Evolutionary conservation across 1,140 invertebrate genomes (phyloP).

Genomic region (Drosophila ercepeae): DNA sequence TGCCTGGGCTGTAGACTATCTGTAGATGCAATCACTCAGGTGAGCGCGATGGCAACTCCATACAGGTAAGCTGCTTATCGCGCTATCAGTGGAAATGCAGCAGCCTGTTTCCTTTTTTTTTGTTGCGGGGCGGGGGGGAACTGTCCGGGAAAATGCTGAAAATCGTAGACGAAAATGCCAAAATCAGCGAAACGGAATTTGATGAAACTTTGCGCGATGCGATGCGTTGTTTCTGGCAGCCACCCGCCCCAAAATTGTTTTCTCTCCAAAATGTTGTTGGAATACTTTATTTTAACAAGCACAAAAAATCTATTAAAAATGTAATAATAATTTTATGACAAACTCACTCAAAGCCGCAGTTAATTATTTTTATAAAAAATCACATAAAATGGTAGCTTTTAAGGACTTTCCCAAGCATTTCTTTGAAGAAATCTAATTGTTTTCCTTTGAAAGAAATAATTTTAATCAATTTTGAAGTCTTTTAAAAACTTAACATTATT

Average conservation of each 20-base stretch:
- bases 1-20: not conserved
- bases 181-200: conserved; percentile 30
- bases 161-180: conserved; percentile 12
- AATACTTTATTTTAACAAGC: not conserved
- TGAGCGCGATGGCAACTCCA: conserved; percentile 11
- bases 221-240: not conserved
- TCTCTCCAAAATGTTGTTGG: no score
- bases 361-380: no score
- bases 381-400: no score
- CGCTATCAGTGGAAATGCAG: conserved; percentile 45
- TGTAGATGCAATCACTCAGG: conserved; percentile 41
- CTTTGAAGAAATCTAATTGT: no score
- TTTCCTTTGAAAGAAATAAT: no score
- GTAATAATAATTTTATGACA: no score
- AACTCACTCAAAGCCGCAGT: no score
- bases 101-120: not conserved
- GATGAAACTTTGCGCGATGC: conserved; percentile 12
- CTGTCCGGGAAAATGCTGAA: not conserved
- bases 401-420: no score
- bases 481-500: no score
- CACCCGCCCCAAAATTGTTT: conserved; percentile 15
- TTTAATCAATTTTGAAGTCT: no score
- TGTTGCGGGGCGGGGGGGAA: not conserved
- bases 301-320: no score
- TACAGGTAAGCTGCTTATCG: conserved; percentile 50